Evolutionary conservation across 2,888 invertebrate genomes (phyloP), one percentile per base, ranked within the genome.

Genomic region (Synanthedon myopaeformis): DNA sequence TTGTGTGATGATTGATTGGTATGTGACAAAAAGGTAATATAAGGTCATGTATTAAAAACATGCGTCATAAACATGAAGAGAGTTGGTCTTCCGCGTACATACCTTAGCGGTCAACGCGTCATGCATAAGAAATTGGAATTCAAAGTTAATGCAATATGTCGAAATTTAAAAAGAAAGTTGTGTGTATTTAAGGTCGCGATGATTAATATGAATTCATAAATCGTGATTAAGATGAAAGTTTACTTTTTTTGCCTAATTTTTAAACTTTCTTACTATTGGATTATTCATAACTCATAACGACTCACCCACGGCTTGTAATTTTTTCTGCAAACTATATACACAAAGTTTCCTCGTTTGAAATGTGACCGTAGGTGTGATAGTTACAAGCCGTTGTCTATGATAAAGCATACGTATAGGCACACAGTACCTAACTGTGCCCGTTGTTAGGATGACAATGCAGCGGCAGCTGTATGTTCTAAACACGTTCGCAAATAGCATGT

Each of bases 161-260:
- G 52, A 56, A 58, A 45, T 45, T 45, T 55, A 52, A 49, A 23
- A 59, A 60, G 60, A 63, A 62, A 62, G 61, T 56, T 55, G 53
- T 55, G 55, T 56, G 54, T 61, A 56, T 59, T 59, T 53, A 59
- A 54, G 55, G 52, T 54, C 54, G 55, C 54, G 55, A 49, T 57
- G 55, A 59, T 58, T 57, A 59, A 53, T 57, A 56, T 54, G 55
- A 56, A 57, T 41, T 53, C 41, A 41, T 53, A 49, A 53, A 50
- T 50, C 52, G 45, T 13, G 45, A 12, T 45, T 45, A 6, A 14
- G 13, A 45, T 13, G 45, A 45, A 45, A 45, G 45, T 14, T 45
- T 45, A 45, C 35, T 35, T 35, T 6, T n/a, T 35, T 35, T 35
- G 10, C 35, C 35, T 10, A 35, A 35, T 35, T 35, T 35, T 35